Evolutionary conservation across 2,113 vertebrate species (phyloP).

Genomic region (Siphamia tubifer): DNA sequence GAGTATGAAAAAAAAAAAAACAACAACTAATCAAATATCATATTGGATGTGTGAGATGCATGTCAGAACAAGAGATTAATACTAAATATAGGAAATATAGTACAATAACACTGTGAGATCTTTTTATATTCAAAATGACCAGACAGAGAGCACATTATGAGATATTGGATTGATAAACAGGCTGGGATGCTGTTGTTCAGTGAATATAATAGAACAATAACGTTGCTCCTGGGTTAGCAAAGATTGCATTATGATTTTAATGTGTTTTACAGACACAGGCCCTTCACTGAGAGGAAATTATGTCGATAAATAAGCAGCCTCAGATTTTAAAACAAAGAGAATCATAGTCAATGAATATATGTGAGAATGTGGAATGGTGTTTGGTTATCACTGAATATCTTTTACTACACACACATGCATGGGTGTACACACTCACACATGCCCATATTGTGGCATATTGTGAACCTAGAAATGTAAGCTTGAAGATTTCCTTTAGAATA

Average conservation of each 20-base stretch:
- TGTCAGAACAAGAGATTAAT: conserved; percentile 75
- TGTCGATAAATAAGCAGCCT: conserved; percentile 72
- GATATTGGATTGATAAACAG: conserved; percentile 79
- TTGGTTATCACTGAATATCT: conserved; percentile 41
- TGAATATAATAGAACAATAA: conserved; percentile 77
- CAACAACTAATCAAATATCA: conserved; percentile 73
- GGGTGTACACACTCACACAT: neutral
- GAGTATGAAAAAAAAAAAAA: conserved; percentile 42
- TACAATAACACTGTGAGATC: conserved; percentile 66
- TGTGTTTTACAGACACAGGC: conserved; percentile 71
- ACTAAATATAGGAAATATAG: conserved; percentile 79
- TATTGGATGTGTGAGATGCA: conserved; percentile 74
- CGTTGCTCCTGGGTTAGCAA: conserved; percentile 73
- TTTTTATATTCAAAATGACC: conserved; percentile 78
- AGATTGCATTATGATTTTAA: conserved; percentile 79
- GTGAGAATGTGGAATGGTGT: conserved; percentile 15
- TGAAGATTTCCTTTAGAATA: neutral
- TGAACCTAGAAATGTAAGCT: neutral
- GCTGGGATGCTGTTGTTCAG: conserved; percentile 63
- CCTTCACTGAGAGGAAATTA: conserved; percentile 73
- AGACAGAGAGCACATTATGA: conserved; percentile 75
- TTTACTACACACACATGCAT: neutral
- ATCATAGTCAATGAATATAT: conserved; percentile 47
- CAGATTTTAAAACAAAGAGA: conserved; percentile 71
- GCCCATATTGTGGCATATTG: neutral